These are phyloP conservation scores for Gasterosteus aculeatus DNA, from an alignment of 2,113 vertebrate species.

Conservation along the genomic window DNA sequence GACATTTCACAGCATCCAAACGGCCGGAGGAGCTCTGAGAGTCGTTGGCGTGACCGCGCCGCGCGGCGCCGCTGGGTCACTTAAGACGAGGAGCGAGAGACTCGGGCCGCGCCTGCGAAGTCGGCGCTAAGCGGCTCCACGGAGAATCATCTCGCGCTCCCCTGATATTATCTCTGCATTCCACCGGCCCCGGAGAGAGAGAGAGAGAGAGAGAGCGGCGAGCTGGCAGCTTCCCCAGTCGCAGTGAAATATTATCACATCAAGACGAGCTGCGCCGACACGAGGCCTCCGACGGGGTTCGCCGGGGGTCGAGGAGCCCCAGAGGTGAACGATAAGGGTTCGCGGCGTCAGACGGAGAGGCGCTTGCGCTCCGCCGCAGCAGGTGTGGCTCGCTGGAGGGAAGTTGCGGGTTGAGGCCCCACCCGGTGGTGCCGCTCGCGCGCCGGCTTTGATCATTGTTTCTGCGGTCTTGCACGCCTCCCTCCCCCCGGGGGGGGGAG, in stretches of 20 bases:
- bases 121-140: slow-evolving; percentile 51
- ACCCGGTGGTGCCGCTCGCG: slow-evolving; percentile 38
- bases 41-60: not conserved
- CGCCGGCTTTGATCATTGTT: slow-evolving; percentile 56
- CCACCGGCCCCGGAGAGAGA: slow-evolving; percentile 42
- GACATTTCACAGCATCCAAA: slow-evolving; percentile 33
- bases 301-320: slow-evolving; percentile 61
- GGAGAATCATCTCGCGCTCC: slow-evolving; percentile 57
- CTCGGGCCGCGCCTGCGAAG: slow-evolving; percentile 32
- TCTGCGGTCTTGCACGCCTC: slow-evolving; percentile 21
- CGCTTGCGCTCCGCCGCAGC: slow-evolving; percentile 42
- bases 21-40: slow-evolving; percentile 6
- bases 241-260: slow-evolving; percentile 66
- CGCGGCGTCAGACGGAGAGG: slow-evolving; percentile 21
- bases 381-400: slow-evolving; percentile 59
- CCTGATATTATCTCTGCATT: slow-evolving; percentile 66
- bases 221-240: slow-evolving; percentile 54
- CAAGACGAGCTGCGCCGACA: slow-evolving; percentile 46
- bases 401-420: not conserved
- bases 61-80: slow-evolving; percentile 14
- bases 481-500: slow-evolving; percentile 25
- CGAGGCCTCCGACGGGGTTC: slow-evolving; percentile 17
- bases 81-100: slow-evolving; percentile 29
- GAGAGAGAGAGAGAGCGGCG: slow-evolving; percentile 5
- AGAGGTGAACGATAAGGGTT: slow-evolving; percentile 61